Evolutionary conservation across 2,888 invertebrate species (phyloP).

Genomic region (Drosophila cracens): DNA sequence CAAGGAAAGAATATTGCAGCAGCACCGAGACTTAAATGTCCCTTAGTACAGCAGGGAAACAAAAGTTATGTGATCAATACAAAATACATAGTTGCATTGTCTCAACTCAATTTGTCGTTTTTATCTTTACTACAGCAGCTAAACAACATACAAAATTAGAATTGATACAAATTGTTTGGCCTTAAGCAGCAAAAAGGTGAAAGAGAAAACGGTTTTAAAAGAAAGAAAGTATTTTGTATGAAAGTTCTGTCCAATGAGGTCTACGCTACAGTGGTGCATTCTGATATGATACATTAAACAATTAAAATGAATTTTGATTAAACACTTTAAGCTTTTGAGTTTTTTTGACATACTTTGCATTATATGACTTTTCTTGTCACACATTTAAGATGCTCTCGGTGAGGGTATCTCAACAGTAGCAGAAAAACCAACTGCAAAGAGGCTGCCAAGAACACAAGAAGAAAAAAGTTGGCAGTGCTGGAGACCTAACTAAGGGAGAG

Average conservation of each 20-base stretch:
- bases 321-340: not conserved
- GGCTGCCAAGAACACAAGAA: slow-evolving; percentile 30
- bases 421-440: slow-evolving; percentile 10
- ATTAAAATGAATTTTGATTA: not conserved
- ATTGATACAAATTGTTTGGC: not conserved
- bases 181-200: not conserved
- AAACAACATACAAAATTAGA: not conserved
- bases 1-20: slow-evolving; percentile 24
- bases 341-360: not conserved
- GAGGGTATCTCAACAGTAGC: slow-evolving; percentile 35
- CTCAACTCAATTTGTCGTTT: slow-evolving; percentile 12
- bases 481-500: slow-evolving; percentile 11
- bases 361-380: too few species aligned
- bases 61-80: slow-evolving; percentile 30
- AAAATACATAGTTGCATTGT: slow-evolving; percentile 1
- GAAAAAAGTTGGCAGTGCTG: slow-evolving; percentile 25
- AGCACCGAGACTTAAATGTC: slow-evolving; percentile 36
- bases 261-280: not conserved
- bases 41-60: slow-evolving; percentile 15
- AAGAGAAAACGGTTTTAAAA: not conserved
- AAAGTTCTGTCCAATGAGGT: not conserved
- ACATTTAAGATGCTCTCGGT: slow-evolving; percentile 3
- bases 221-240: not conserved
- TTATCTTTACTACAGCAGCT: not conserved
- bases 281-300: not conserved